Evolutionary conservation across 2,888 invertebrate species (phyloP).

Genomic region (Himalopsyche anomala): DNA sequence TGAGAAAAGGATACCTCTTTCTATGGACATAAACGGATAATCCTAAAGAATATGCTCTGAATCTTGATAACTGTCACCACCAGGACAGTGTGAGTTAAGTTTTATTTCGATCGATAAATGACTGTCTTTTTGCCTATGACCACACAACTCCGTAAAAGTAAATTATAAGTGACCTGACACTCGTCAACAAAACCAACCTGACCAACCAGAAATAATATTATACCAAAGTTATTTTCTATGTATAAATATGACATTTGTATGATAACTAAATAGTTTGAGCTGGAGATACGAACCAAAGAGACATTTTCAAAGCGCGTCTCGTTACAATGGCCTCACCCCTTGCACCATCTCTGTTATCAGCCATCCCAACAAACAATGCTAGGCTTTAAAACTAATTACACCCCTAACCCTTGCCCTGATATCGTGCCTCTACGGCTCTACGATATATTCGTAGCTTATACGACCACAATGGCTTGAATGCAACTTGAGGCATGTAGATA

Average conservation of each 20-base stretch:
- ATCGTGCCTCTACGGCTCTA: slow-evolving; percentile 49
- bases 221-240: background rate
- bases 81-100: too few species aligned
- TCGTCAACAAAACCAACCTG: too few species aligned
- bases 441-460: slow-evolving; percentile 18
- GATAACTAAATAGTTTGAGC: background rate
- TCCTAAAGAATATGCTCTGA: too few species aligned
- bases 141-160: too few species aligned
- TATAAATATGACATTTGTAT: background rate
- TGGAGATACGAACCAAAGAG: background rate
- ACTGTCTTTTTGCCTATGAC: too few species aligned
- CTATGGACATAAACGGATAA: too few species aligned
- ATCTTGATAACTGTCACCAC: too few species aligned
- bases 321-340: slow-evolving; percentile 9
- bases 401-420: slow-evolving; percentile 47
- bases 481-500: too few species aligned
- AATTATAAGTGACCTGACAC: too few species aligned
- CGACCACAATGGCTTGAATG: background rate
- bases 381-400: slow-evolving; percentile 54
- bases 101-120: too few species aligned
- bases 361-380: slow-evolving; percentile 50
- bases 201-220: too few species aligned
- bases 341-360: slow-evolving; percentile 36
- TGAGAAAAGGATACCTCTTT: too few species aligned
- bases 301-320: background rate